Base-by-base conservation (phyloP, 2,888 invertebrate genomes). In the Abrostola triplasia region DNA sequence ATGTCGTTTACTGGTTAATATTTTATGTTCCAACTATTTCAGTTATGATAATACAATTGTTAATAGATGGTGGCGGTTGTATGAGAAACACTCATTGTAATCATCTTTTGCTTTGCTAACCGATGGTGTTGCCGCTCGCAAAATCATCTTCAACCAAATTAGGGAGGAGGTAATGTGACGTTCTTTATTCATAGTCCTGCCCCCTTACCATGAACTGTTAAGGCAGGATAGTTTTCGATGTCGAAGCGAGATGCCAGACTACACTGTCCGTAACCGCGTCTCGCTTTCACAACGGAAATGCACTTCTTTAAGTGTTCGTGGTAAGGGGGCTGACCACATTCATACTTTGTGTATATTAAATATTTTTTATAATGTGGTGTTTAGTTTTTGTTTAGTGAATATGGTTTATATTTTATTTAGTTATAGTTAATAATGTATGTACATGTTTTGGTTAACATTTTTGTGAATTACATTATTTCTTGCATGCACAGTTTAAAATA, bases 41-140 rank as follows among this genome's bases (percentile, higher is more conserved):
- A 67, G 65, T 65, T 55, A 61, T 66, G 58, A 52, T 67, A 50
- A 80, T 71, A 49, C 76, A 77, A 83, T 90, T 92, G 85, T 90
- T 84, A 84, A 83, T 93, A 94, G 94, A 95, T 95, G 95, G 95
- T 95, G 95, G 93, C 90, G 92, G 94, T 93, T 93, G 87, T 94
- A 95, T 93, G 94, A 95, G 91, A 93, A 93, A 93, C 91, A 93
- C 90, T 93, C 93, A 92, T 92, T 92, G 85, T 94, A 93, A 92
- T 92, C 93, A 92, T 92, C 91, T 93, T 93, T 93, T 93, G 93
- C 93, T 94, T 94, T 94, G 91, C 93, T 93, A 92, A 92, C 92
- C 83, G 93, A 90, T 92, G 94, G 92, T 86, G 93, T 90, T 83
- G 86, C 84, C 85, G 88, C 81, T 82, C 84, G 80, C 82, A 81